phyloP scores from a whole-genome alignment of 2,888 invertebrate genomes.

The Acanthoscelides obtectus region DNA sequence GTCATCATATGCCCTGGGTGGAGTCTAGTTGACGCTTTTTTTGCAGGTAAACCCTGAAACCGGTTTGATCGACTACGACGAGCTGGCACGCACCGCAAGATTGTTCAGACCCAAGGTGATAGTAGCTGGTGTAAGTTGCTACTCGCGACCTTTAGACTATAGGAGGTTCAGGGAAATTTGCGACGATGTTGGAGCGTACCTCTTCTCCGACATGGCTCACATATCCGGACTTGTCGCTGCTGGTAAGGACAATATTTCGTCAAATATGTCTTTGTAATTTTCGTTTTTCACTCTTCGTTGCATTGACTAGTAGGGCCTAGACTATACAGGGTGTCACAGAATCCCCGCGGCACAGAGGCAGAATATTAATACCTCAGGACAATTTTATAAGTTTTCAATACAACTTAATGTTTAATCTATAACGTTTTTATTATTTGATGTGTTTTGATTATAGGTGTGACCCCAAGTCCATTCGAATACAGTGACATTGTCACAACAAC shows the following conservation, averaged over 20 bases:
- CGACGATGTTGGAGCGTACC: slow-evolving; percentile 76
- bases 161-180: slow-evolving; percentile 80
- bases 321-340: no score
- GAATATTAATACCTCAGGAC: no score
- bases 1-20: no score
- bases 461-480: slow-evolving; percentile 86
- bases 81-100: slow-evolving; percentile 72
- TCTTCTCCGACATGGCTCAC: slow-evolving; percentile 96
- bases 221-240: slow-evolving; percentile 90
- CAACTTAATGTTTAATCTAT: background rate
- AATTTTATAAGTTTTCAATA: background rate
- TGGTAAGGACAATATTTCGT: slow-evolving; percentile 45
- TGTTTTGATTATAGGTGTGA: slow-evolving; percentile 52
- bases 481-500: slow-evolving; percentile 92
- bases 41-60: slow-evolving; percentile 69
- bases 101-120: slow-evolving; percentile 90
- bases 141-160: slow-evolving; percentile 90
- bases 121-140: slow-evolving; percentile 92
- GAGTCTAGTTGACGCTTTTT: slow-evolving; percentile 30
- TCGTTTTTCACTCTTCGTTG: background rate
- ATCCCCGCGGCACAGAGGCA: no score
- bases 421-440: background rate
- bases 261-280: background rate
- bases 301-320: no score
- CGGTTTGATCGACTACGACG: slow-evolving; percentile 91